phyloP scores from a whole-genome alignment of 1,140 invertebrate species.

The Dendrolimus kikuchii region DNA sequence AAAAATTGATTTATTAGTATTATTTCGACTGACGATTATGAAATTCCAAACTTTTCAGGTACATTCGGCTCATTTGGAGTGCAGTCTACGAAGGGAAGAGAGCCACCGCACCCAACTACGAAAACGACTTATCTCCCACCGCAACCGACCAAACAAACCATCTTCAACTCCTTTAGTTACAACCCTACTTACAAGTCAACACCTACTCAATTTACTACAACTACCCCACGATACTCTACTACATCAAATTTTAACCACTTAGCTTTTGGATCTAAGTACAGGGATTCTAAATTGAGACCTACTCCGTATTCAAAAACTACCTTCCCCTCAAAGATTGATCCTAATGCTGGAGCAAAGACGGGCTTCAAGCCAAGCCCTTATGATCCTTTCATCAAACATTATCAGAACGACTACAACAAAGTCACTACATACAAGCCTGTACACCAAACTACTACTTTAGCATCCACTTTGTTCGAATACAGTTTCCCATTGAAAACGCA shows the following conservation, averaged over 20 bases:
- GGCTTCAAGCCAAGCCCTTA: constrained; percentile 63
- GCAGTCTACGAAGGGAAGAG: constrained; percentile 60
- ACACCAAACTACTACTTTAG: constrained; percentile 40
- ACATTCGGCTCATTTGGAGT: constrained; percentile 64
- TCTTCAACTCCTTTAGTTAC: constrained; percentile 56
- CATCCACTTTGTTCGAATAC: constrained; percentile 33
- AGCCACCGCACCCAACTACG: constrained; percentile 41
- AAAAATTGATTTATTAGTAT: too few relatives aligned
- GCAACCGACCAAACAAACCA: constrained; percentile 51
- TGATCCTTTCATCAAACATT: constrained; percentile 57
- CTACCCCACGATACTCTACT: constrained; percentile 48
- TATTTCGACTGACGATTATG: not conserved
- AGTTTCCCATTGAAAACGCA: constrained; percentile 21
- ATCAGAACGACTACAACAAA: constrained; percentile 42
- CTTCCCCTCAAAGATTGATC: constrained; percentile 47
- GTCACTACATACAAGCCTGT: constrained; percentile 55
- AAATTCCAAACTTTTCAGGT: constrained; percentile 42
- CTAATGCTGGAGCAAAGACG: constrained; percentile 42
- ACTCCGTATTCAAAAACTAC: constrained; percentile 45
- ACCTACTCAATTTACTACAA: constrained; percentile 35
- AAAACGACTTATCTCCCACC: constrained; percentile 50
- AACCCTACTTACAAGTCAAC: constrained; percentile 49
- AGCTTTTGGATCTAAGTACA: constrained; percentile 30
- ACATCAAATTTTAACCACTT: constrained; percentile 41
- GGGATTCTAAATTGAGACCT: constrained; percentile 38